Percentiles rank a stretch among this genome's conserved stretches.
These are phyloP conservation scores for Holothuria glaberrima DNA, from an alignment of 35 echinoderm and acorn worm genomes.

Conservation along the genomic window DNA sequence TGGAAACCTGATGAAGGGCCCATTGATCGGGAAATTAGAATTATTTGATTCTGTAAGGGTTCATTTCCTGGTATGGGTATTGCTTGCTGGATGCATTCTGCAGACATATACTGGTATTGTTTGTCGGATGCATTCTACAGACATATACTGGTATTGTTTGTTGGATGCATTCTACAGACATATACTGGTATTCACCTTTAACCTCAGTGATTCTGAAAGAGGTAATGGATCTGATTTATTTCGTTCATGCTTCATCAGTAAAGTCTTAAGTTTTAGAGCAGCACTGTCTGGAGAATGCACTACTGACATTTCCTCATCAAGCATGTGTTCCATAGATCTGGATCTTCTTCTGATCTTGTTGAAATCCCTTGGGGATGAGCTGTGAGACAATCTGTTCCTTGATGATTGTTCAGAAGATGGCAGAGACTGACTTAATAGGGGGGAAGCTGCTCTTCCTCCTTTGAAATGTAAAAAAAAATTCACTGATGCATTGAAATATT, in stretches of 20 bases:
- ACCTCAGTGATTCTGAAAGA: not conserved
- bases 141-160: not conserved
- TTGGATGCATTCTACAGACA: not conserved
- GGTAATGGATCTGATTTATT: constrained; percentile 32
- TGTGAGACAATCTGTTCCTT: constrained; percentile 2
- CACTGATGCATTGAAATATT: too few relatives aligned
- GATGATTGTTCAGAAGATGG: not conserved
- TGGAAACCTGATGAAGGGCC: too few relatives aligned
- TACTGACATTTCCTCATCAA: not conserved
- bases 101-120: too few relatives aligned
- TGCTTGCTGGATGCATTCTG: too few relatives aligned
- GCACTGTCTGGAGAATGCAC: constrained; percentile 34
- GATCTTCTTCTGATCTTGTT: constrained; percentile 15
- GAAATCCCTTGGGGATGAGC: constrained; percentile 34
- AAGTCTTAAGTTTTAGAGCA: constrained; percentile 25
- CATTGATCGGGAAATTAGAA: too few relatives aligned
- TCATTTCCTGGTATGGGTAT: too few relatives aligned
- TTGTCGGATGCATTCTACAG: not conserved
- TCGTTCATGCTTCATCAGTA: constrained; percentile 42
- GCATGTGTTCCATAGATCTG: constrained; percentile 27
- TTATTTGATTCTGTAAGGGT: too few relatives aligned
- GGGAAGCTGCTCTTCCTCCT: too few relatives aligned
- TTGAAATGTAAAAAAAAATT: too few relatives aligned
- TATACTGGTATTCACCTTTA: not conserved
- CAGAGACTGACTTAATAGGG: constrained; percentile 10